A percentile compares a stretch with the other conserved stretches of the same genome.
Conservation (phyloP, 2,888 invertebrate genomes). For the Pseudeuparius sepicola region DNA sequence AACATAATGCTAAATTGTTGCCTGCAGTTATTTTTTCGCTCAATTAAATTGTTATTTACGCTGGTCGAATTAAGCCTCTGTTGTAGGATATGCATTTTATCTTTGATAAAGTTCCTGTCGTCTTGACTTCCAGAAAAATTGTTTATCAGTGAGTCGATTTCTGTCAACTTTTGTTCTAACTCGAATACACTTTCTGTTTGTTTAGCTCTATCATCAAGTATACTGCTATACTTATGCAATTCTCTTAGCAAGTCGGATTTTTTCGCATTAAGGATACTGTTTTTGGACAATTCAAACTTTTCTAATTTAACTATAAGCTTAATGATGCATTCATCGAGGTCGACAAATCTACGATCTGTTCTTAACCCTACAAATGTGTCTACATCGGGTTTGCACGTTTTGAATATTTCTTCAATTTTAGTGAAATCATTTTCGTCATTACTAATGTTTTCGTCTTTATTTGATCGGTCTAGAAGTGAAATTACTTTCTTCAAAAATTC, state of each 20-base stretch:
- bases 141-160: conserved; percentile 6
- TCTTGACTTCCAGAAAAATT: conserved; percentile 6
- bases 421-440: conserved; percentile 16
- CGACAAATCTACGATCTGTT: conserved; percentile 21
- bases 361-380: conserved; percentile 22
- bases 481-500: too few relatives aligned
- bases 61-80: conserved; percentile 5
- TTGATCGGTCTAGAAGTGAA: too few relatives aligned
- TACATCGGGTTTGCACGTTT: conserved; percentile 20
- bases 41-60: conserved; percentile 17
- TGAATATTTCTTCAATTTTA: conserved; percentile 21
- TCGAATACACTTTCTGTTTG: conserved; percentile 22
- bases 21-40: conserved; percentile 19
- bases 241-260: conserved; percentile 24
- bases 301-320: conserved; percentile 22
- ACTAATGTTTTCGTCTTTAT: conserved; percentile 10
- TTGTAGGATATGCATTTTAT: conserved; percentile 10
- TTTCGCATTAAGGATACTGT: conserved; percentile 17
- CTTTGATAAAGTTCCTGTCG: conserved; percentile 5
- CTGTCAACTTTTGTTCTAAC: conserved; percentile 19
- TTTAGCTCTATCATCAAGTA: conserved; percentile 23
- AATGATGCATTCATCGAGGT: conserved; percentile 22
- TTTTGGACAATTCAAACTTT: conserved; percentile 19
- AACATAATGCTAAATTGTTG: conserved; percentile 17
- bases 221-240: conserved; percentile 21